These are phyloP conservation scores for Pseudeuparius sepicola DNA, from an alignment of 2,888 invertebrate species.

Conservation along the genomic window DNA sequence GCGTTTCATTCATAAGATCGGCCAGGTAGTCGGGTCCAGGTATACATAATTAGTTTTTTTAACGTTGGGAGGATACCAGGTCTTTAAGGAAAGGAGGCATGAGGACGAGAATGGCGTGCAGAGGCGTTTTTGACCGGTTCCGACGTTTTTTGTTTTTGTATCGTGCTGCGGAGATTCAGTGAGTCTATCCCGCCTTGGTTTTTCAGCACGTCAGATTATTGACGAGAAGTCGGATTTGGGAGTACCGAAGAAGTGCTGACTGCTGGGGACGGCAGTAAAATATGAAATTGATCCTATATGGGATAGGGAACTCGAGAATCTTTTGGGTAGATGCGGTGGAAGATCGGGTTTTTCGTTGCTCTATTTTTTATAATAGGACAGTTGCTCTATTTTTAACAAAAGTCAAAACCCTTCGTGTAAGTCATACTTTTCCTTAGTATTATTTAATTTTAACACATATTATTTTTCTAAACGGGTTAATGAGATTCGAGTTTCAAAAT, in stretches of 20 bases:
- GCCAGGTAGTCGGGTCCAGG: conserved; percentile 35
- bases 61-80: conserved; percentile 16
- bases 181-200: conserved; percentile 18
- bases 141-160: conserved; percentile 28
- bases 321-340: no score
- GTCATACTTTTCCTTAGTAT: no score
- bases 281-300: no score
- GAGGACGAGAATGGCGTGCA: conserved; percentile 27
- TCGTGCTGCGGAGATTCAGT: conserved; percentile 24
- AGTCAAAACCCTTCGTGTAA: no score
- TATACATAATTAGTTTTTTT: conserved; percentile 39
- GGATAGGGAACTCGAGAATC: no score
- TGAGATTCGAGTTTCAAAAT: no score
- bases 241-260: conserved; percentile 6
- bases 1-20: conserved; percentile 39
- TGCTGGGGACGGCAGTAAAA: no score
- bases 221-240: conserved; percentile 9
- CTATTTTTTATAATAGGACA: no score
- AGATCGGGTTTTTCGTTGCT: no score
- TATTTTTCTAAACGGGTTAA: no score
- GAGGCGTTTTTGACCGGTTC: conserved; percentile 33
- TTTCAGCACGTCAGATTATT: conserved; percentile 18
- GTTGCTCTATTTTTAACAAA: no score
- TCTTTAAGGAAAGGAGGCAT: conserved; percentile 21
- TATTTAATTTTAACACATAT: no score